phyloP scores from a whole-genome alignment of 2,113 vertebrate species.

The Pholis gunnellus region DNA sequence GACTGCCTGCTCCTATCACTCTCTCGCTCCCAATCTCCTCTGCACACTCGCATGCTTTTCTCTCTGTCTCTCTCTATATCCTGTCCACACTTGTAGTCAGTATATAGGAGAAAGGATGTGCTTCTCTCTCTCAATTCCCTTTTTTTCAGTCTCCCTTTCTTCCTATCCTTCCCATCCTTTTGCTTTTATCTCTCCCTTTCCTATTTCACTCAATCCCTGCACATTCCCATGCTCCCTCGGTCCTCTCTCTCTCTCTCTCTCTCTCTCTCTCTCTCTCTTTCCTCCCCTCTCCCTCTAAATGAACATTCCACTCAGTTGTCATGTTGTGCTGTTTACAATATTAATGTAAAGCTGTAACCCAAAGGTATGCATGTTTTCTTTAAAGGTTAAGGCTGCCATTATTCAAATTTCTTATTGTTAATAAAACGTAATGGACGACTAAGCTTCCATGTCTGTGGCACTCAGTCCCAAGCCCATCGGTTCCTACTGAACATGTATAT shows the following conservation, averaged over 20 bases:
- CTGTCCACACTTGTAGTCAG: conserved; percentile 25
- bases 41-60: conserved; percentile 18
- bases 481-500: neutral
- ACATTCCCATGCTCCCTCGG: neutral
- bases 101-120: neutral
- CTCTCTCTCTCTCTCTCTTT: neutral
- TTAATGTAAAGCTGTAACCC: neutral
- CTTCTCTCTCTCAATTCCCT: neutral
- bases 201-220: neutral
- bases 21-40: conserved; percentile 30
- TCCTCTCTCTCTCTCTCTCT: neutral
- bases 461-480: neutral
- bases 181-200: neutral
- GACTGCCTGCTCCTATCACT: conserved; percentile 50
- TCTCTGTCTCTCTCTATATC: conserved; percentile 20
- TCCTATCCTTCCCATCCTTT: neutral
- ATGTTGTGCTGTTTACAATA: neutral
- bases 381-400: neutral
- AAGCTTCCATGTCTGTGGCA: neutral
- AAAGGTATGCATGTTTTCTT: neutral
- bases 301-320: neutral
- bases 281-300: neutral
- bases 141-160: neutral
- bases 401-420: neutral
- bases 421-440: neutral